Evolutionary conservation across 2,888 invertebrate genomes (phyloP), one percentile per base, ranked within the genome.

Genomic region (Timandra comae): DNA sequence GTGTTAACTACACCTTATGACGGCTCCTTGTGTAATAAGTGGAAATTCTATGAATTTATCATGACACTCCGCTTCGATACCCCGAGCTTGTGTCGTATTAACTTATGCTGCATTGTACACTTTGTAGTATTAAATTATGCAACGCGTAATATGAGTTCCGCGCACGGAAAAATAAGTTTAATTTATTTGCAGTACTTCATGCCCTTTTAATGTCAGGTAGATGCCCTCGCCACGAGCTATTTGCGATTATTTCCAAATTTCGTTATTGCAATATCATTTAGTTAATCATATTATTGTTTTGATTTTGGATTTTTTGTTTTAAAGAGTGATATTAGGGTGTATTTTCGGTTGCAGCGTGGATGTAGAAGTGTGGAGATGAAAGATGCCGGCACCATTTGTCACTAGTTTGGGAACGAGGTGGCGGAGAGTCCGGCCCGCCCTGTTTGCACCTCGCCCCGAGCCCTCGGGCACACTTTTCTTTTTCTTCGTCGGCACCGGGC

Each of bases 351-450:
- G 57, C 19, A 30, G 30, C 16, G 33, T 38, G 37, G 22, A 26
- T 33, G 36, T 37, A 46, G 46, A 55, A 51, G 55, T 43, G 51
- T 67, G 58, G 72, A 79, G 80, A 84, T 84, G 74, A 84, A 82
- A 85, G 78, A 69, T 65, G 66, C 84, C 84, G 84, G 74, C 54
- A 68, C 73, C 81, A 84, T 82, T 82, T 84, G 82, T 84, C 81
- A 82, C 79, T 72, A 77, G 61, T 75, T 78, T 79, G 52, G 73
- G 72, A 76, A 79, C 71, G 75, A 78, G 79, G 72, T 82, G 80
- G 64, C 63, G 62, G 52, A 70, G 69, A 69, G 67, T 58, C 59
- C 53, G 72, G 71, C 72, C 78, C 82, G 81, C 81, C 81, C 79
- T 73, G 74, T 76, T 79, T 70, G 69, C 75, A 75, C 77, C 73